phyloP scores from a whole-genome alignment of 1,140 invertebrate genomes.

The Holotrichia oblita region DNA sequence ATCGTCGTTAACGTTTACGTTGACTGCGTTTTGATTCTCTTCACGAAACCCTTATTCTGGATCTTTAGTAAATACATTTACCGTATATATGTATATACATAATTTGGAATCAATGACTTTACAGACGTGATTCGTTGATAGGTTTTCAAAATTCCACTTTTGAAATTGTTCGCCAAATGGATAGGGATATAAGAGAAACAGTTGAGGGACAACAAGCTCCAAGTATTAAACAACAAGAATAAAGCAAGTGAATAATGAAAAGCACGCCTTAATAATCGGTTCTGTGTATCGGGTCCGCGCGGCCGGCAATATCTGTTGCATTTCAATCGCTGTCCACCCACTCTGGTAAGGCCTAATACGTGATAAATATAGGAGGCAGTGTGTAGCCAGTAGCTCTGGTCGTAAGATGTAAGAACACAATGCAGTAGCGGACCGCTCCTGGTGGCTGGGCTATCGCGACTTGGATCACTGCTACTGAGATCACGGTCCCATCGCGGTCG shows the following conservation, averaged over 20 bases:
- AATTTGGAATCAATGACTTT: too few relatives aligned
- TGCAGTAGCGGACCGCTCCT: conserved; percentile 45
- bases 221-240: background rate
- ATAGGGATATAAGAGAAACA: background rate
- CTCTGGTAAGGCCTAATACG: conserved; percentile 38
- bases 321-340: conserved; percentile 41
- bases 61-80: too few relatives aligned
- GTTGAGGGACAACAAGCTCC: background rate
- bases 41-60: too few relatives aligned
- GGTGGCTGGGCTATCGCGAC: conserved; percentile 45
- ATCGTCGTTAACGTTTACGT: too few relatives aligned
- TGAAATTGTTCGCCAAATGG: background rate
- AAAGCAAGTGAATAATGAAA: conserved; percentile 36
- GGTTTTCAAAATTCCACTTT: too few relatives aligned
- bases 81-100: too few relatives aligned
- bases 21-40: too few relatives aligned
- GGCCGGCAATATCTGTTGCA: conserved; percentile 39
- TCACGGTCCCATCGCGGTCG: conserved; percentile 44
- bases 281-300: conserved; percentile 36
- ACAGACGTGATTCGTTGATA: too few relatives aligned
- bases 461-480: conserved; percentile 44
- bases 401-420: conserved; percentile 46
- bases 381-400: conserved; percentile 41
- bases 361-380: conserved; percentile 42
- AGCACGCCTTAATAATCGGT: conserved; percentile 36